Conservation (phyloP, 2,888 invertebrate species). For the Phytoseiulus persimilis region DNA sequence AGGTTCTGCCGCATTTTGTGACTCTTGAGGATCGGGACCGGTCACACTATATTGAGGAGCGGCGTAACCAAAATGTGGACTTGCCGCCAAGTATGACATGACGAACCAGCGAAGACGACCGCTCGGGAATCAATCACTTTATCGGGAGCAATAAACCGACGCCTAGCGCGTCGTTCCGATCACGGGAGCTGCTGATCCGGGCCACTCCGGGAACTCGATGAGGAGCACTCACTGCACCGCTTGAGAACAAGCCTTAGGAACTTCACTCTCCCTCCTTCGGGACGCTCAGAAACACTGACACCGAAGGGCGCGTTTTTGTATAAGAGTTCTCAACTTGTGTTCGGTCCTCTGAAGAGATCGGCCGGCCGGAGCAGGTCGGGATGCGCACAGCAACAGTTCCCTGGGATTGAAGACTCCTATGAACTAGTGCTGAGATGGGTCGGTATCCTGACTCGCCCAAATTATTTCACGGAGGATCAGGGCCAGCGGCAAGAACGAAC, state of each 20-base stretch:
- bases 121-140: not conserved
- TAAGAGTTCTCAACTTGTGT: too few species aligned
- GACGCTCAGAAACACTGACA: not conserved
- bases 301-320: not conserved
- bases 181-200: not conserved
- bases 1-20: not conserved
- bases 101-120: not conserved
- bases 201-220: not conserved
- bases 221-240: not conserved
- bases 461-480: too few species aligned
- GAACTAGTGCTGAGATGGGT: too few species aligned
- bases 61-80: not conserved
- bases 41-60: not conserved
- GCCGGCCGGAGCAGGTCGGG: too few species aligned
- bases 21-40: not conserved
- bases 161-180: too few species aligned
- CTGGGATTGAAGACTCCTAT: too few species aligned
- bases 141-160: too few species aligned
- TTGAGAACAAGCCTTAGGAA: not conserved
- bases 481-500: too few species aligned
- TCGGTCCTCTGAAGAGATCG: too few species aligned
- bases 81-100: not conserved
- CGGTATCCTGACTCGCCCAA: too few species aligned
- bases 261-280: not conserved
- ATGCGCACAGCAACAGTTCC: too few species aligned